A percentile compares a stretch with the other conserved stretches of the same genome.
phyloP scores from a whole-genome alignment of 2,888 invertebrate species.

The Calameuta pallipes region DNA sequence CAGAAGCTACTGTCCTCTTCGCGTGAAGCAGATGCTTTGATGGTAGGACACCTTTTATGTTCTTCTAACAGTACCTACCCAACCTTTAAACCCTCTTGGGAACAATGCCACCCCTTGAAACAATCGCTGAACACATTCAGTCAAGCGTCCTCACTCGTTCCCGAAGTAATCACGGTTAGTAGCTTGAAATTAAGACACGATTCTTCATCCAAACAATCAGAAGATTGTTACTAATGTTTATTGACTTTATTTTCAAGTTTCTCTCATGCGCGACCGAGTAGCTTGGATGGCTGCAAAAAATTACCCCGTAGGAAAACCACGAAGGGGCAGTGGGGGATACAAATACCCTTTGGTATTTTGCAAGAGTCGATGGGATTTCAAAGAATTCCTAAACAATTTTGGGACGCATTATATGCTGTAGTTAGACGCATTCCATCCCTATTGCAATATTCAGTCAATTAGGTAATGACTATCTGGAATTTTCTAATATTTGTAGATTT shows the following conservation, averaged over 20 bases:
- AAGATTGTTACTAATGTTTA: neutral
- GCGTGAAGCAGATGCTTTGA: neutral
- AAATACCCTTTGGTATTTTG: neutral
- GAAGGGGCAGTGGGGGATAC: neutral
- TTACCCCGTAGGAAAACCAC: neutral
- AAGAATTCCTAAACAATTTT: neutral
- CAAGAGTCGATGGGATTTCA: neutral
- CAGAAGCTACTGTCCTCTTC: constrained; percentile 1
- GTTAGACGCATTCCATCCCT: neutral
- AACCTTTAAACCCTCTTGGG: neutral
- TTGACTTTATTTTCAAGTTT: neutral
- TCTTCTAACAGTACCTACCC: neutral
- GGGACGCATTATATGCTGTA: neutral
- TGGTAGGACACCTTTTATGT: neutral
- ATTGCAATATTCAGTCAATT: neutral
- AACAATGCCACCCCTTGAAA: neutral
- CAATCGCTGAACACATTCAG: neutral
- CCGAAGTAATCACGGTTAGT: neutral
- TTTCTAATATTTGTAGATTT: no score
- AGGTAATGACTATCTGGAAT: no score
- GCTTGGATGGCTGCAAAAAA: no score
- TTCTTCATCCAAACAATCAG: neutral
- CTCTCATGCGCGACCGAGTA: neutral
- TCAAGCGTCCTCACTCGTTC: neutral
- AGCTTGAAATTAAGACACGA: neutral